A percentile compares a stretch with the other conserved stretches of the same genome.
These are phyloP conservation scores for Aphelinus atriplicis DNA, from an alignment of 1,140 invertebrate genomes.

Conservation along the genomic window DNA sequence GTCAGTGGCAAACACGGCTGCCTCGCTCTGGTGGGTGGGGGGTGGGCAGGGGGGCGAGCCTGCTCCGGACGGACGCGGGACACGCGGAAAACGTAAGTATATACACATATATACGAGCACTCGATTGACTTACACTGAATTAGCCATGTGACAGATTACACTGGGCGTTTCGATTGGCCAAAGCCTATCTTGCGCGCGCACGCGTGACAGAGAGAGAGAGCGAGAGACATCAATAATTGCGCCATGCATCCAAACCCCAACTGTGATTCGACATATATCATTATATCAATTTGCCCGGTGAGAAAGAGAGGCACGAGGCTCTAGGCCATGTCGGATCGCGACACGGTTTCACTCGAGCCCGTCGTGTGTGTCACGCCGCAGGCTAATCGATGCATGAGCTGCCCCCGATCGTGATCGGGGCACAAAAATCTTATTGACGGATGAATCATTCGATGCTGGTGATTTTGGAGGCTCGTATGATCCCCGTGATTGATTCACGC, in stretches of 20 bases:
- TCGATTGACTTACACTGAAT: slow-evolving; percentile 19
- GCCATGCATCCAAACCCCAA: neutral
- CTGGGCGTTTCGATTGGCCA: slow-evolving; percentile 6
- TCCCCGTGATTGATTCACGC: too few species aligned
- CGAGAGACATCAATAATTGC: slow-evolving; percentile 31
- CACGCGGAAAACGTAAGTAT: too few species aligned
- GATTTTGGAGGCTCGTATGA: too few species aligned
- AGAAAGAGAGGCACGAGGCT: neutral
- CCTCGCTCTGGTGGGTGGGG: too few species aligned
- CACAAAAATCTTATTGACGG: slow-evolving; percentile 29
- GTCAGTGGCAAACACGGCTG: too few species aligned
- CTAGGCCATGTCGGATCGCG: neutral
- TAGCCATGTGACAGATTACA: slow-evolving; percentile 33
- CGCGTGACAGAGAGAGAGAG: too few species aligned
- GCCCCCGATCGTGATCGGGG: neutral
- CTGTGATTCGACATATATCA: slow-evolving; percentile 5
- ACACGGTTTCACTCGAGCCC: slow-evolving; percentile 7
- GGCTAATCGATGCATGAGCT: neutral
- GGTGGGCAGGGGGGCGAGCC: neutral
- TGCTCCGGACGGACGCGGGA: neutral
- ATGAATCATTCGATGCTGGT: slow-evolving; percentile 17
- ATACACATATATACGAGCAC: too few species aligned
- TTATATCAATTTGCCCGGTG: slow-evolving; percentile 22
- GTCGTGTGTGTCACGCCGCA: neutral
- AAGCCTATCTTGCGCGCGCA: neutral